These are phyloP conservation scores for Clunio marinus DNA, from an alignment of 2,888 invertebrate genomes.

Conservation along the genomic window DNA sequence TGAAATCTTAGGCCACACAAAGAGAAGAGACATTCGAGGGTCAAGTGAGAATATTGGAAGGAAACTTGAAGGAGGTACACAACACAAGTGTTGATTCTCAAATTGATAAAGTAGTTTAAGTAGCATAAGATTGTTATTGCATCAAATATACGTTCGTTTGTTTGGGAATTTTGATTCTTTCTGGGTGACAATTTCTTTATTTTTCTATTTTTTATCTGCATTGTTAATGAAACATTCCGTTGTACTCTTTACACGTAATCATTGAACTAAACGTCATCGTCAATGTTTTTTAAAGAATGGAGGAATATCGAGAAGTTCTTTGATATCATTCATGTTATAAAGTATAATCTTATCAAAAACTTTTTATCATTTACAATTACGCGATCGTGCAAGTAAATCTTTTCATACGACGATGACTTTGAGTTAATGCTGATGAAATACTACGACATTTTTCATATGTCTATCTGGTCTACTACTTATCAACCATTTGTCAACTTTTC, in stretches of 20 bases:
- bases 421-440: neutral
- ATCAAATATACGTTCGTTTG: neutral
- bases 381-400: no score
- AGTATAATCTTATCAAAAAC: no score
- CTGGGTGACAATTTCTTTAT: neutral
- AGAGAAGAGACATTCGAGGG: slow-evolving; percentile 91
- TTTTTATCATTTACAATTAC: no score
- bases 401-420: neutral
- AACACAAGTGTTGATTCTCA: no score
- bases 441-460: neutral
- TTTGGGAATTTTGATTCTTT: neutral
- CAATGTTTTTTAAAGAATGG: no score
- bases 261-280: no score
- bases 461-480: no score
- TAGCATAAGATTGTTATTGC: neutral
- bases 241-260: no score
- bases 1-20: slow-evolving; percentile 75
- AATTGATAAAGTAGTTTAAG: neutral
- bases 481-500: no score
- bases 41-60: slow-evolving; percentile 84
- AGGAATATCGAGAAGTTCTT: no score
- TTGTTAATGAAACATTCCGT: no score
- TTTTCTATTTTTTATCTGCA: neutral
- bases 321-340: no score
- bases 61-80: slow-evolving; percentile 88